Evolutionary conservation across 2,888 invertebrate genomes (phyloP).

Genomic region (Harpagoxenus sublaevis): DNA sequence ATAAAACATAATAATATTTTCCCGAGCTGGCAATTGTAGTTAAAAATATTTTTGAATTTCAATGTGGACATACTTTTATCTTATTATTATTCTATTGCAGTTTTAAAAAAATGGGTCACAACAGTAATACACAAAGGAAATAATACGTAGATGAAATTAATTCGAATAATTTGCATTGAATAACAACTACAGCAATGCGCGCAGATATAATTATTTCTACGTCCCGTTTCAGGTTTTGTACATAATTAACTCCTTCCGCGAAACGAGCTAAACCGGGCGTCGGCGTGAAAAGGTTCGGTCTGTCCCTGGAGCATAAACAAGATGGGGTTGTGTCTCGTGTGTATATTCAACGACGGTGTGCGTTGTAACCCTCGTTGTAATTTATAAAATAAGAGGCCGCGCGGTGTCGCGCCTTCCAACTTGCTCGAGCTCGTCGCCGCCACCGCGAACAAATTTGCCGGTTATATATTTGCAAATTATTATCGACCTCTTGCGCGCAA

Average conservation of each 20-base stretch:
- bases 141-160: constrained; percentile 21
- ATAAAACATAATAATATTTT: neutral
- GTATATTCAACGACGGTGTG: constrained; percentile 43
- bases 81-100: neutral
- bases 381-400: constrained; percentile 59
- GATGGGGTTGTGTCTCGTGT: constrained; percentile 48
- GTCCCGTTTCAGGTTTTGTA: constrained; percentile 31
- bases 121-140: neutral
- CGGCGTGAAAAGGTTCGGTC: constrained; percentile 36
- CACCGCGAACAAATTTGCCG: constrained; percentile 50
- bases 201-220: constrained; percentile 37
- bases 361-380: constrained; percentile 50
- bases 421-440: constrained; percentile 22
- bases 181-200: constrained; percentile 14
- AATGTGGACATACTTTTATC: constrained; percentile 6
- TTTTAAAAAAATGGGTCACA: constrained; percentile 17
- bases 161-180: constrained; percentile 35
- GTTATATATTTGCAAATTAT: constrained; percentile 56
- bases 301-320: constrained; percentile 52
- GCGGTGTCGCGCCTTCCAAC: constrained; percentile 16
- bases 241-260: constrained; percentile 39
- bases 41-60: neutral
- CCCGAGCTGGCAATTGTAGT: neutral
- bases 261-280: constrained; percentile 39
- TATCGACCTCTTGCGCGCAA: constrained; percentile 36